Evolutionary conservation across 2,797 vertebrate genomes (phyloP), one percentile per base, ranked within the genome.

Genomic region (Amphiprion clarkii): DNA sequence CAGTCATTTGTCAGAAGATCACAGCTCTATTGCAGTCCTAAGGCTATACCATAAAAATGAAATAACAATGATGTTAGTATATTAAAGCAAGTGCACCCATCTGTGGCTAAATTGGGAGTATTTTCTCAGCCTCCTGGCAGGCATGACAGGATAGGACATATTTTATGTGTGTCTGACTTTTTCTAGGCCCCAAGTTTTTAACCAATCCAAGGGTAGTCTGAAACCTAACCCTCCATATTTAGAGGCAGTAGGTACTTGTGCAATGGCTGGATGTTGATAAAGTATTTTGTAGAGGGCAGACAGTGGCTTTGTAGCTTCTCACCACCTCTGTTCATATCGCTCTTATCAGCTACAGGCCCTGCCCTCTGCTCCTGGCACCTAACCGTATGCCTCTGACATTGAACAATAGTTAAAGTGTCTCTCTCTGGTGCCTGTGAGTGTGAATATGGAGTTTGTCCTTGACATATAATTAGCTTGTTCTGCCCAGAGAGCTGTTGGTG

Each of bases 401-500:
- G 88, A 76, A 53, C 90, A 74, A 83, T 58, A 62, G 82, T 83
- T 76, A 63, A 88, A 79, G 83, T 87, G 82, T 83, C 69, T 65
- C 82, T 79, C 72, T 72, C 56, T 69, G 33, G 8, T 81, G 67
- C 36, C 60, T 78, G 59, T 81, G 58, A 40, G 79, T 68, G 68
- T 72, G 71, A 46, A 81, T 29, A 74, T 74, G 71, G 68, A 67
- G 72, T 71, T 94, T 96, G 93, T 88, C 95, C 95, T 96, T 96
- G 94, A 91, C 87, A 90, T 94, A 81, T 93, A 94, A 94, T 94
- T 92, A 95, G 91, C 86, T 90, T 93, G 23, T 92, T 93, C 89
- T 86, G 86, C 92, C 73, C 87, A 84, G 89, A 81, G 76, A 61
- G 87, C 80, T 95, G 79, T 79, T 49, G 59, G 36, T 90, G 83